phyloP scores from a whole-genome alignment of 53 echinoderm and acorn worm species.

The Crossaster papposus region DNA sequence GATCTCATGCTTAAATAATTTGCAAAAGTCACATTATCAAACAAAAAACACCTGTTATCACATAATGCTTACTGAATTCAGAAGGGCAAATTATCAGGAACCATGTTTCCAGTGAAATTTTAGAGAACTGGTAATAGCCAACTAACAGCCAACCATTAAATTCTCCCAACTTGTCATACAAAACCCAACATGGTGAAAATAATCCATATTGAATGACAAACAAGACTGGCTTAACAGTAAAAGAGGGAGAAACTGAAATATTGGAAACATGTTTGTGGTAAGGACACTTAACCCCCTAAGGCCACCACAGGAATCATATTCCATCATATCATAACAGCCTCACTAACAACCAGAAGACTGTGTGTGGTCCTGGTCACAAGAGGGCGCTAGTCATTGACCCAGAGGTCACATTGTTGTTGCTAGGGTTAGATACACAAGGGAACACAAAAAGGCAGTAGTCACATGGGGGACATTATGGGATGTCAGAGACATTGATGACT shows the following conservation, averaged over 20 bases:
- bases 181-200: background rate
- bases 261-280: constrained; percentile 5
- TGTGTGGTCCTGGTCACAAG: constrained; percentile 60
- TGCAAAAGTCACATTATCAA: too few relatives aligned
- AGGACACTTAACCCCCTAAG: background rate
- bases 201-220: background rate
- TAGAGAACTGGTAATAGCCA: background rate
- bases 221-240: background rate
- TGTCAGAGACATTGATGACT: constrained; percentile 35
- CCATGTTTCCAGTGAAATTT: background rate
- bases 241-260: background rate
- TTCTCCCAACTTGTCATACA: constrained; percentile 5
- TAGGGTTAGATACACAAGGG: constrained; percentile 20
- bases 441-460: constrained; percentile 13
- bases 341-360: background rate
- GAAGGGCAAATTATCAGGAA: background rate
- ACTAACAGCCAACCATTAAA: background rate
- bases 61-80: background rate
- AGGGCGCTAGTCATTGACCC: constrained; percentile 47
- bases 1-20: too few relatives aligned
- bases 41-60: too few relatives aligned
- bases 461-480: constrained; percentile 52
- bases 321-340: constrained; percentile 14
- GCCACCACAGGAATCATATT: background rate
- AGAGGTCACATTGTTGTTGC: constrained; percentile 33